Conservation (phyloP, 2,888 invertebrate species). For the Phortica okadai region DNA sequence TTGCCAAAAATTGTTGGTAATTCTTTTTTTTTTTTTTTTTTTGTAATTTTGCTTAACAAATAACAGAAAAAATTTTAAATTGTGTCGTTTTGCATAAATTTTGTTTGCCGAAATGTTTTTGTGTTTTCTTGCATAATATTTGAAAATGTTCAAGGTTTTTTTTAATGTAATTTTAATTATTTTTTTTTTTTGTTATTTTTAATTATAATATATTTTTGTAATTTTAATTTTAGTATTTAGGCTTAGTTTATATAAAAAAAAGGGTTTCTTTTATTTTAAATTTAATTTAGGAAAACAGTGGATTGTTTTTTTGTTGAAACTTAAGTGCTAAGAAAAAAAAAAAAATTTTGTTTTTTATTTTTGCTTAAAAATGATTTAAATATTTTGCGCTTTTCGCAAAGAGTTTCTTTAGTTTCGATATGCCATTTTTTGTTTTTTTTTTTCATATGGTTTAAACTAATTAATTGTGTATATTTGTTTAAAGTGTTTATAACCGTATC, state of each 20-base stretch:
- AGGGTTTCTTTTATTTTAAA: slow-evolving; percentile 42
- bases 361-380: slow-evolving; percentile 46
- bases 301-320: slow-evolving; percentile 48
- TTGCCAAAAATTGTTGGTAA: slow-evolving; percentile 47
- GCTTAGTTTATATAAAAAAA: slow-evolving; percentile 34
- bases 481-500: slow-evolving; percentile 48
- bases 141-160: slow-evolving; percentile 52
- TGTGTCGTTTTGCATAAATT: slow-evolving; percentile 20
- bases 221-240: slow-evolving; percentile 44
- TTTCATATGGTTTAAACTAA: slow-evolving; percentile 23
- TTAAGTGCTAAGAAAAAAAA: slow-evolving; percentile 61
- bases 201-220: slow-evolving; percentile 40
- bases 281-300: slow-evolving; percentile 62
- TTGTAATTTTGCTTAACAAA: slow-evolving; percentile 36
- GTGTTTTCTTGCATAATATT: slow-evolving; percentile 51
- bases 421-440: slow-evolving; percentile 51
- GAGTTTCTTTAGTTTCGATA: slow-evolving; percentile 62
- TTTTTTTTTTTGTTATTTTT: slow-evolving; percentile 22
- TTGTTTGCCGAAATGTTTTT: slow-evolving; percentile 21
- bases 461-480: slow-evolving; percentile 30
- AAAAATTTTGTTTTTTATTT: slow-evolving; percentile 55
- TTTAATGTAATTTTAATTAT: slow-evolving; percentile 40
- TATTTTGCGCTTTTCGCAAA: slow-evolving; percentile 44
- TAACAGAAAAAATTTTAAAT: slow-evolving; percentile 27
- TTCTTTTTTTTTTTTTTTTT: slow-evolving; percentile 42